Conservation (phyloP, 2,797 vertebrate genomes). For the Helarctos malayanus region DNA sequence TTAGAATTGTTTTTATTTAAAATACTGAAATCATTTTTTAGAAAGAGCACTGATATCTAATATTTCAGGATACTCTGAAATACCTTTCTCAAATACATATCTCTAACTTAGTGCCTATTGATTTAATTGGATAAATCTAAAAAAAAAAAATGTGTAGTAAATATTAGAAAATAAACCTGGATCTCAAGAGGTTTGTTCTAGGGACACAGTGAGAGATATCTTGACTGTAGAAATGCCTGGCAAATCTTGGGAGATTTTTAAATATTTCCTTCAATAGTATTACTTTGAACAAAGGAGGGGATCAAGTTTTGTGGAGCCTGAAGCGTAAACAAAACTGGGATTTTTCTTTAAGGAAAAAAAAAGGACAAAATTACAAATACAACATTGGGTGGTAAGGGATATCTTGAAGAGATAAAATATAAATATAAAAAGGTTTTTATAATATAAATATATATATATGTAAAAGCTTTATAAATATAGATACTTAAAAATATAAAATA, state of each 20-base stretch:
- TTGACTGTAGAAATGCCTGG: not conserved
- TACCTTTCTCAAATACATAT: not conserved
- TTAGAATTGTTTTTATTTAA: not conserved
- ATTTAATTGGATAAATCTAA: not conserved
- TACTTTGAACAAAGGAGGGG: not conserved
- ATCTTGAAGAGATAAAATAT: not conserved
- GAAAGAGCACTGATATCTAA: not conserved
- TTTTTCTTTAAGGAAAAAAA: not conserved
- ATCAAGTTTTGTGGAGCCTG: not conserved
- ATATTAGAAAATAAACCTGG: not conserved
- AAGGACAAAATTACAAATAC: not conserved
- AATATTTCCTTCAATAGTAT: not conserved
- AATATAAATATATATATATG: not conserved
- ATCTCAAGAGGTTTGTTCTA: not conserved
- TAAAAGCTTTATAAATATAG: not conserved
- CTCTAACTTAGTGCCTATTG: not conserved
- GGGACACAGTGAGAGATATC: not conserved
- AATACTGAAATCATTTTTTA: not conserved
- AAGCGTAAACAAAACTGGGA: not conserved
- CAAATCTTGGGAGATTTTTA: not conserved
- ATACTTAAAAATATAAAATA: not conserved
- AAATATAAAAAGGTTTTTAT: not conserved
- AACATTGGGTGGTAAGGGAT: not conserved
- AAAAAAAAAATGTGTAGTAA: not conserved
- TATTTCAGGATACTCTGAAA: not conserved